Percentiles rank a stretch among this genome's conserved stretches.
phyloP scores from a whole-genome alignment of 2,113 vertebrate species.

The Myotis yumanensis region DNA sequence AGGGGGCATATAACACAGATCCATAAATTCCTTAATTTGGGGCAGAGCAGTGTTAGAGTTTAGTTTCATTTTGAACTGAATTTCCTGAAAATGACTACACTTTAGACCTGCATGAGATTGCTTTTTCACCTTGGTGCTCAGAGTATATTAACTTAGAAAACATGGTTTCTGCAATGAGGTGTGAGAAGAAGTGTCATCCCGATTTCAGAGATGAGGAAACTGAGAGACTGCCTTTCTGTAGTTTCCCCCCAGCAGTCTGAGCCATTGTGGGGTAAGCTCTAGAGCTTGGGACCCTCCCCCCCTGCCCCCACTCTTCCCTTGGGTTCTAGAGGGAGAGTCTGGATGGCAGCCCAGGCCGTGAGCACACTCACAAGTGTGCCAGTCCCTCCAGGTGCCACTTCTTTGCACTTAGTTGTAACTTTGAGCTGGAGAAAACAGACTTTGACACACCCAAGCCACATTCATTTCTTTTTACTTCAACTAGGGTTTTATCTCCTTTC shows the following conservation, averaged over 20 bases:
- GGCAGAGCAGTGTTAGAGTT: neutral
- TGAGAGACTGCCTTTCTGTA: accelerated
- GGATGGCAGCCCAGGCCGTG: neutral
- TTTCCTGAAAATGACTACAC: neutral
- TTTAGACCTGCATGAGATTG: neutral
- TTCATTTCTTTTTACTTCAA: neutral
- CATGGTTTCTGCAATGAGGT: neutral
- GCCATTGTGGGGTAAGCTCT: too few species aligned
- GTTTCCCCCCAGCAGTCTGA: neutral
- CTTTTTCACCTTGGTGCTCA: neutral
- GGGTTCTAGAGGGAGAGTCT: neutral
- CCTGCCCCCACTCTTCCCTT: neutral
- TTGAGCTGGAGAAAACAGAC: neutral
- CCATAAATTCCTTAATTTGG: neutral
- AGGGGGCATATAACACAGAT: neutral
- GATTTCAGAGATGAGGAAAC: neutral
- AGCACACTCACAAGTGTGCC: accelerated
- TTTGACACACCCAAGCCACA: neutral
- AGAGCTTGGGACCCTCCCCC: neutral
- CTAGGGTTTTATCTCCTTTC: neutral
- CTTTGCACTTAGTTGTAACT: neutral
- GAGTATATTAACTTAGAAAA: neutral
- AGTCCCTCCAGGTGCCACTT: neutral
- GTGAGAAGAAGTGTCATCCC: neutral
- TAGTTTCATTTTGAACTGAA: neutral